Evolutionary conservation across 2,888 invertebrate genomes (phyloP).

Genomic region (Pogonocherus hispidulus): DNA sequence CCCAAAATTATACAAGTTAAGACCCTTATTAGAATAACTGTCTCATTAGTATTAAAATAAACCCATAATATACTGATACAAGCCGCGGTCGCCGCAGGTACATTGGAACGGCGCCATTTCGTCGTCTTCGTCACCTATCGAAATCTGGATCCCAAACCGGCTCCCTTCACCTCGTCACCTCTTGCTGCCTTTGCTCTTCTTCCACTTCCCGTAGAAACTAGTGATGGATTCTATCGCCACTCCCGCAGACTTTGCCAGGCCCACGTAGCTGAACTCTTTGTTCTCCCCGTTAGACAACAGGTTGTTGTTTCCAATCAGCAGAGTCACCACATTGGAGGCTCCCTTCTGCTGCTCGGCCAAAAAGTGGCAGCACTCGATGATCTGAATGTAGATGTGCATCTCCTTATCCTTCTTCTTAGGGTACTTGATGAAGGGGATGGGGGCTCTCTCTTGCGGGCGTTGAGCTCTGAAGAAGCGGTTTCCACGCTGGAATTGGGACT

Average conservation of each 20-base stretch:
- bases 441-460: conserved; percentile 83
- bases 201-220: conserved; percentile 89
- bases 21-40: conserved; percentile 39
- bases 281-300: conserved; percentile 68
- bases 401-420: conserved; percentile 84
- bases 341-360: conserved; percentile 75
- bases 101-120: conserved; percentile 29
- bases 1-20: conserved; percentile 46
- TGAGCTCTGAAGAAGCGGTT: conserved; percentile 91
- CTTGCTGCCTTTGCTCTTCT: conserved; percentile 78
- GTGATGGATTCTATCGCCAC: conserved; percentile 86
- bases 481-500: conserved; percentile 87
- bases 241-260: conserved; percentile 85
- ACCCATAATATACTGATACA: conserved; percentile 36
- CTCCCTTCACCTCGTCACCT: conserved; percentile 67
- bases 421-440: conserved; percentile 80
- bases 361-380: conserved; percentile 88
- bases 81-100: conserved; percentile 25
- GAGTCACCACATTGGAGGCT: conserved; percentile 78
- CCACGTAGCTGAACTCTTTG: conserved; percentile 81
- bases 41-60: conserved; percentile 46
- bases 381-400: conserved; percentile 82
- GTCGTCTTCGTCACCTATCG: conserved; percentile 22
- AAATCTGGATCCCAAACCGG: conserved; percentile 39
- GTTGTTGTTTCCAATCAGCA: conserved; percentile 77